phyloP scores from a whole-genome alignment of 1,140 invertebrate genomes.

The Amphibalanus amphitrite region DNA sequence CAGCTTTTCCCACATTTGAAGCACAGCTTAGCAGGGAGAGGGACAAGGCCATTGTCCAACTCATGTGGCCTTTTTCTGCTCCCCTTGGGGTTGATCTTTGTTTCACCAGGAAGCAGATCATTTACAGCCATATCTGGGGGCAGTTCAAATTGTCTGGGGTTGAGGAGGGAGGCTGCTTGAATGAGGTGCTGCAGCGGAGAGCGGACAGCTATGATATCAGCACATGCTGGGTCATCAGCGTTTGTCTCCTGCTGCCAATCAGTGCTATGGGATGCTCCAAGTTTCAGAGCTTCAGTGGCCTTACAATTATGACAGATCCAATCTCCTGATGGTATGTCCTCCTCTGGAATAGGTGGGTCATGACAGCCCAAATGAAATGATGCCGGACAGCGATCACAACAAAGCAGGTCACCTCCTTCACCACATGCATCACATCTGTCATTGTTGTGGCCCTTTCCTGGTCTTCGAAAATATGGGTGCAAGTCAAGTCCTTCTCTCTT shows the following conservation, averaged over 20 bases:
- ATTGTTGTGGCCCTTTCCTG: neutral
- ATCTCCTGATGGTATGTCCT: neutral
- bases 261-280: neutral
- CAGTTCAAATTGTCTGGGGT: conserved; percentile 73
- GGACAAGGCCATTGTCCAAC: conserved; percentile 55
- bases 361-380: neutral
- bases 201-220: neutral
- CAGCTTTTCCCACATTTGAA: conserved; percentile 66
- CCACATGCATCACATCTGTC: neutral
- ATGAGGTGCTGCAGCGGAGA: conserved; percentile 32
- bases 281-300: neutral
- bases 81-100: conserved; percentile 14
- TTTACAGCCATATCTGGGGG: conserved; percentile 58
- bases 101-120: conserved; percentile 53
- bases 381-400: neutral
- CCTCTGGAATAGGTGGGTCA: neutral
- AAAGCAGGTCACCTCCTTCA: neutral
- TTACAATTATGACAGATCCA: conserved; percentile 2
- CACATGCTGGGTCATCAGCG: neutral
- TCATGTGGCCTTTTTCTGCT: conserved; percentile 39
- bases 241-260: neutral
- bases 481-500: neutral
- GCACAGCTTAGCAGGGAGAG: conserved; percentile 61
- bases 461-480: neutral
- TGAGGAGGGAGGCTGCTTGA: conserved; percentile 57